These are phyloP conservation scores for Poeciliopsis occidentalis DNA, from an alignment of 2,113 vertebrate species.

Conservation along the genomic window DNA sequence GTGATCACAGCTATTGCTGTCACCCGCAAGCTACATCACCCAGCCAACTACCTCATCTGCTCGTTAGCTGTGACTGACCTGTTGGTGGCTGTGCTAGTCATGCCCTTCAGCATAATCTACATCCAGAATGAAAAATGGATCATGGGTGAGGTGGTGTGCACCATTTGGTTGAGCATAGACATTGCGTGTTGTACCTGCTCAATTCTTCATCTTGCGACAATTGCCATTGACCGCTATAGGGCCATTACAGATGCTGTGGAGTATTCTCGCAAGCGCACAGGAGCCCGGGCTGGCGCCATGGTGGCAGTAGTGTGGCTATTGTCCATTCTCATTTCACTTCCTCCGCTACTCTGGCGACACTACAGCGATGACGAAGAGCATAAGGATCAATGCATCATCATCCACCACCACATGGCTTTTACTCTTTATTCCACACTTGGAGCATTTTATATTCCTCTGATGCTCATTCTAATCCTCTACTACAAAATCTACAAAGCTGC, in stretches of 20 bases:
- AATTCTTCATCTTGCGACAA: slow-evolving; percentile 94
- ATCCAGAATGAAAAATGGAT: slow-evolving; percentile 93
- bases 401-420: slow-evolving; percentile 90
- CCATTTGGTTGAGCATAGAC: slow-evolving; percentile 94
- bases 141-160: slow-evolving; percentile 93
- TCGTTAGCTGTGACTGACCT: slow-evolving; percentile 96
- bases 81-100: slow-evolving; percentile 94
- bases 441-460: slow-evolving; percentile 95
- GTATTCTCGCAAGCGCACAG: slow-evolving; percentile 92
- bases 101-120: slow-evolving; percentile 98
- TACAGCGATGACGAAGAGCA: slow-evolving; percentile 79
- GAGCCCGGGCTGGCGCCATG: slow-evolving; percentile 89
- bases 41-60: slow-evolving; percentile 97
- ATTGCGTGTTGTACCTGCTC: slow-evolving; percentile 97
- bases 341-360: slow-evolving; percentile 91
- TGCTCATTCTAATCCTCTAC: slow-evolving; percentile 96
- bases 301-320: slow-evolving; percentile 92
- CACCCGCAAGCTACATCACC: slow-evolving; percentile 95
- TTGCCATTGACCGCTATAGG: slow-evolving; percentile 93
- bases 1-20: slow-evolving; percentile 96
- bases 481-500: slow-evolving; percentile 98
- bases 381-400: slow-evolving; percentile 91
- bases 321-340: slow-evolving; percentile 94
- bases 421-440: slow-evolving; percentile 96
- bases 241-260: slow-evolving; percentile 96